Base-by-base conservation (phyloP, 1,140 invertebrate genomes). In the Cyclargus thomasi region DNA sequence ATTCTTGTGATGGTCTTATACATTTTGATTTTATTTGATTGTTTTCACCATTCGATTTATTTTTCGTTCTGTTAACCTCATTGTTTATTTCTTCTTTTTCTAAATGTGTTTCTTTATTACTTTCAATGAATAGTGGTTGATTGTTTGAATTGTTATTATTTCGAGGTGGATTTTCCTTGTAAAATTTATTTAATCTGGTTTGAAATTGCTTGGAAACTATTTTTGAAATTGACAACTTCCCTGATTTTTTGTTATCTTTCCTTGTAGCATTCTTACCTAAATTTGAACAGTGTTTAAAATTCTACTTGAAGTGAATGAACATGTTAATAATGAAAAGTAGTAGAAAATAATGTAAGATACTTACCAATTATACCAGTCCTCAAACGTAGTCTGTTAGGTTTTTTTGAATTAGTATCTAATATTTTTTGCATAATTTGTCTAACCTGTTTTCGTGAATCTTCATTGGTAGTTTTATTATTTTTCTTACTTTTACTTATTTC, bases 311-410 rank as follows among this genome's bases (percentile, higher is more conserved):
- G 5, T 18, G 1, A 21, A 20, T 20, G 8, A 20, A 18, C 7
- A 20, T 21, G 20, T 6, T 59, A 0, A 20, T 20, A 59, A 18
- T 59, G 16, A 17, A 17, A 55, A 59, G 55, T 59, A 7, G 5
- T 20, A 21, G 18, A 55, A 20, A 63, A 62, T 53, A 47, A 47
- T 18, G 22, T 57, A 57, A 67, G 18, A 62, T 67, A 62, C 63
- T 11, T 47, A 87, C 85, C 85, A 79, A 79, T 84, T n/a, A 84
- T 62, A 17, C 76, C 78, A 71, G 82, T 84, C 67, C 79, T 74
- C 57, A 75, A 77, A 63, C 73, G 67, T 35, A 64, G 72, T 23
- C 73, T 22, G 53, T 75, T 47, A 47, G 39, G 39, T 16, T 16
- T 81, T 57, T 78, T 79, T 35, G 65, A 59, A 23, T 73, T 67